Conservation (phyloP, 2,113 vertebrate species). For the Lophochroa leadbeateri region DNA sequence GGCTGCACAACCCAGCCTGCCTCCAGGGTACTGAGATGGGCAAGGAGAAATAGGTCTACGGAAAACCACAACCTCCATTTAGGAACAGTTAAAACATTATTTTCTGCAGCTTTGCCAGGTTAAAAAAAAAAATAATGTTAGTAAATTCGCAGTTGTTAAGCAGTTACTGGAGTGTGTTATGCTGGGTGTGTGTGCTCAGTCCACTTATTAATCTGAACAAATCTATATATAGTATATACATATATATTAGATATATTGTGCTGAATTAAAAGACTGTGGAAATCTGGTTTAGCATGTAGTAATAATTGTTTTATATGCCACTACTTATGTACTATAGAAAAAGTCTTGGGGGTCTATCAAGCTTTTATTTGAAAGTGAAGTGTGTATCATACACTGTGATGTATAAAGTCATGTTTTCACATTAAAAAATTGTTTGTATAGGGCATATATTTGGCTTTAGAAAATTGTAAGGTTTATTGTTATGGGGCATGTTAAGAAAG, state of each 20-base stretch:
- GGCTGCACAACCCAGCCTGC: too few species aligned
- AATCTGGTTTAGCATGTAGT: slow-evolving; percentile 55
- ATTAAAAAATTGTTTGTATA: slow-evolving; percentile 61
- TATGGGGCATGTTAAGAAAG: neutral
- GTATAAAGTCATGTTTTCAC: slow-evolving; percentile 52
- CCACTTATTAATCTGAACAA: slow-evolving; percentile 36
- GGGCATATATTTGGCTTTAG: slow-evolving; percentile 57
- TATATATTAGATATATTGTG: slow-evolving; percentile 55
- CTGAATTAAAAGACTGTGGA: slow-evolving; percentile 67
- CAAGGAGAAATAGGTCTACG: too few species aligned
- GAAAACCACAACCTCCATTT: too few species aligned
- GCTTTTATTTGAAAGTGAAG: slow-evolving; percentile 52
- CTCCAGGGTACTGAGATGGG: too few species aligned
- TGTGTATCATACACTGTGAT: slow-evolving; percentile 30
- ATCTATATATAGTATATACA: slow-evolving; percentile 47
- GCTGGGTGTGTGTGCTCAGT: slow-evolving; percentile 61
- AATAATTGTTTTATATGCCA: slow-evolving; percentile 54
- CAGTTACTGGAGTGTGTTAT: slow-evolving; percentile 59
- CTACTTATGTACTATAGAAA: slow-evolving; percentile 39
- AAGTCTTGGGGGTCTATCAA: slow-evolving; percentile 42
- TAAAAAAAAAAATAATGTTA: slow-evolving; percentile 25
- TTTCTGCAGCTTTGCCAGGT: slow-evolving; percentile 40
- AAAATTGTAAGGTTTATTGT: slow-evolving; percentile 17
- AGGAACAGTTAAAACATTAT: slow-evolving; percentile 49
- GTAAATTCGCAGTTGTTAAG: slow-evolving; percentile 60